Base-by-base conservation (phyloP, 2,797 vertebrate genomes). In the Heterohyrax brucei region DNA sequence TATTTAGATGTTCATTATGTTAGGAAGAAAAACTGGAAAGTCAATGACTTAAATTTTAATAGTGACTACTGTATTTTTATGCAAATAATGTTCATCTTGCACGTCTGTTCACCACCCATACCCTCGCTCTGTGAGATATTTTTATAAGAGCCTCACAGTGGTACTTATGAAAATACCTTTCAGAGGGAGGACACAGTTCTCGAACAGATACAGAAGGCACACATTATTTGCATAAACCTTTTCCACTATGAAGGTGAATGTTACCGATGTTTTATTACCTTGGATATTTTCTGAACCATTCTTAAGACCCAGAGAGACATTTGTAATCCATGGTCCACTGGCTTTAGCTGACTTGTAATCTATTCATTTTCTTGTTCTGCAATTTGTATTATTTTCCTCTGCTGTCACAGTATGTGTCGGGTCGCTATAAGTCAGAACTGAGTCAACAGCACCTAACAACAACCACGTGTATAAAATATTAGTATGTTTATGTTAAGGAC, bases 241-340 rank as follows among this genome's bases (percentile, higher is more conserved):
- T 81, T 77, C 12, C 13, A 66, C 39, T 16, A 62, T 62, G 61
- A 90, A 79, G 24, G 44, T 39, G 14, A 50, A 62, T 76, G 4
- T 39, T 73, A 28, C 70, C 5, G 30, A 56, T 84, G 39, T 16
- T 87, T 93, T 89, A 70, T 82, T 82, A 70, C 26, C n/a, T 89
- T 81, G 19, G 62, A 10, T 64, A 6, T 26, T 8, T 83, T 66
- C 64, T 88, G 59, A n/a, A 62, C 44, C 30, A 64, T 21, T 14
- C 50, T 10, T 81, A 72, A 91, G 39, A 73, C 2, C 5, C 28
- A 48, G n/a, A 68, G n/a, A 87, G 46, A 33, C 16, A 68, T 48
- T 88, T 83, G 44, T 68, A 53, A 82, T n/a, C 7, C 33, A 22
- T 19, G 22, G 33, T 50, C 13, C 26, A 28, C 5, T 87, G 5